phyloP scores from a whole-genome alignment of 2,888 invertebrate genomes.

The Amiota minor region DNA sequence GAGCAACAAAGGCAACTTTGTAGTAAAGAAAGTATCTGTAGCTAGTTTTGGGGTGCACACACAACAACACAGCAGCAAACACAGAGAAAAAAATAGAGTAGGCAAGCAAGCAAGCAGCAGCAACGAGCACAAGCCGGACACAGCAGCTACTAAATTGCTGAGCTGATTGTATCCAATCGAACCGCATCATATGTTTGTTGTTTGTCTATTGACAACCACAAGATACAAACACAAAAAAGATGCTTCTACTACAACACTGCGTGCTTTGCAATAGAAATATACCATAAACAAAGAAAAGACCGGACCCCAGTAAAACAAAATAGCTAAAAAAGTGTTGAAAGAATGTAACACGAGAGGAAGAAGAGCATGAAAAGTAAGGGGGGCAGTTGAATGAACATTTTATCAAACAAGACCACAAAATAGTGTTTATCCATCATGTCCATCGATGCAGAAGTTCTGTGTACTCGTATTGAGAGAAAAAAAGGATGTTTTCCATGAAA shows the following conservation, averaged over 20 bases:
- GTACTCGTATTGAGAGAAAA: too few relatives aligned
- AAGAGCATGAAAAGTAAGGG: neutral
- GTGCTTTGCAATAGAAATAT: neutral
- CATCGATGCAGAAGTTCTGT: too few relatives aligned
- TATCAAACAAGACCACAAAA: slow-evolving; percentile 20
- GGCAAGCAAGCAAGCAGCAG: slow-evolving; percentile 11
- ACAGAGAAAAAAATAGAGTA: too few relatives aligned
- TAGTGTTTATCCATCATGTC: neutral
- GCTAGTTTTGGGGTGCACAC: neutral
- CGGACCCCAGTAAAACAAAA: neutral
- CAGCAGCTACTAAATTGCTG: neutral
- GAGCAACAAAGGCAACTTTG: too few relatives aligned
- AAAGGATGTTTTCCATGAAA: too few relatives aligned
- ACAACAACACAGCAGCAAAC: too few relatives aligned
- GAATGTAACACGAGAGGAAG: neutral
- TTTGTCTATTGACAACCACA: slow-evolving; percentile 28
- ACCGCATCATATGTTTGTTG: slow-evolving; percentile 10
- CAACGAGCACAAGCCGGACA: neutral
- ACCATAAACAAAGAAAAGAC: neutral
- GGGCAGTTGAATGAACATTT: neutral
- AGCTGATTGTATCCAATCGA: neutral
- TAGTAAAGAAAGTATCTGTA: neutral
- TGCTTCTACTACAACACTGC: neutral
- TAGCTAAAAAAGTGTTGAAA: neutral
- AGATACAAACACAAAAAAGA: slow-evolving; percentile 17